Evolutionary conservation across 2,797 vertebrate species (phyloP).

Genomic region (Luscinia megarhynchos): DNA sequence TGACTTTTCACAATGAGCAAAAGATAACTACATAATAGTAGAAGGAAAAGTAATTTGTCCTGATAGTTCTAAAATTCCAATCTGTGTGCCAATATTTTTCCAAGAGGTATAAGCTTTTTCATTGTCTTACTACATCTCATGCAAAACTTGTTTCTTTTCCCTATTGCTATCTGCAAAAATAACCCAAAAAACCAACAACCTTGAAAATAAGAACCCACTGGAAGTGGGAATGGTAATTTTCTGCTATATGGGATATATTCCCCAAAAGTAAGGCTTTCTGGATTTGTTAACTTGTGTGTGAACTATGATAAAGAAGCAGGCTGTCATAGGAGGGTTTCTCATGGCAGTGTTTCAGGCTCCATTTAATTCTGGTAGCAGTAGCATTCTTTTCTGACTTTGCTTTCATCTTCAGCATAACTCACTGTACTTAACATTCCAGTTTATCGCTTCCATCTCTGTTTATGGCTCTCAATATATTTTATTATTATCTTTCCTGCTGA

Average conservation of each 20-base stretch:
- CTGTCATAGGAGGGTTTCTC: background rate
- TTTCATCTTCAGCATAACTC: slow-evolving; percentile 54
- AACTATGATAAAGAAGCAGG: background rate
- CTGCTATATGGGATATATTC: background rate
- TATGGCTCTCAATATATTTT: slow-evolving; percentile 43
- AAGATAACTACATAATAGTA: background rate
- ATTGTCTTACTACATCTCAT: background rate
- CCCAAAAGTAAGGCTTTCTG: background rate
- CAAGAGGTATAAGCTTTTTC: background rate
- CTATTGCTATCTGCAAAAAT: background rate
- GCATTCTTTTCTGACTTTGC: slow-evolving; percentile 45
- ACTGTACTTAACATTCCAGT: slow-evolving; percentile 37
- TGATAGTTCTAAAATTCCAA: background rate
- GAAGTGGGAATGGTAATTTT: background rate
- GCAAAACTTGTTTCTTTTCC: background rate
- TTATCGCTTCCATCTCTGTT: slow-evolving; percentile 43
- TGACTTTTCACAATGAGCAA: background rate
- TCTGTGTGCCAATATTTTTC: background rate
- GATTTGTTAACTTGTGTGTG: background rate
- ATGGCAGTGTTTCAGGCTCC: slow-evolving; percentile 24
- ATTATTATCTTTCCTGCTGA: slow-evolving; percentile 34
- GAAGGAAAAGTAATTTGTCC: background rate
- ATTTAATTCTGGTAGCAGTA: slow-evolving; percentile 33
- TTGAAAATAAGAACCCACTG: background rate
- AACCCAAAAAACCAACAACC: background rate